Evolutionary conservation across 2,797 vertebrate genomes (phyloP), one percentile per base, ranked within the genome.

Genomic region (Clarias platycephalus): DNA sequence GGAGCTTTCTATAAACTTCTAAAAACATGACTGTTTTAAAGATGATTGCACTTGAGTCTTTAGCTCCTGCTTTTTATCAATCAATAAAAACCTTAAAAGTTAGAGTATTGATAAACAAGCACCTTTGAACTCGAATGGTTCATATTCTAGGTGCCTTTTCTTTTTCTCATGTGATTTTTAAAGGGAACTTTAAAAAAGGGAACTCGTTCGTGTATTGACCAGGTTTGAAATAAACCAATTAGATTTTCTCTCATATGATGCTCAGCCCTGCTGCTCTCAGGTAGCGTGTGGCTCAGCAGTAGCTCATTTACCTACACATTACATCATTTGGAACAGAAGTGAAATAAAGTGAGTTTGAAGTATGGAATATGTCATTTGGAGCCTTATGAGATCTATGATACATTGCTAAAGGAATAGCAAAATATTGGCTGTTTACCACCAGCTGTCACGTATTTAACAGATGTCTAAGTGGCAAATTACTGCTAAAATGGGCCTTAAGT

Each of bases 381-480:
- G 44, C 44, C 44, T 49, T 49, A 53, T 53, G 49, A 53, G 49
- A 53, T 12, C 49, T 53, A 53, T 53, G 49, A 3, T 53, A 53
- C 49, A 12, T 53, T 53, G 49, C 13, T 53, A 53, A 53, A 53
- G 49, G 12, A 13, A 53, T 53, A 53, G 49, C 13, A 13, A 53
- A 53, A 53, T 12, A 53, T 53, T 1, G 49, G 49, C 3, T 13
- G 15, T 76, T 31, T 57, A 24, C 15, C 55, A 24, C 28, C 34
- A 82, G 75, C 31, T 68, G 26, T 77, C 79, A 82, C 16, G 26
- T 40, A 72, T 63, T 80, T 75, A 81, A 74, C 53, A 76, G 34
- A 44, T 82, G 66, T 37, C n/a, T 78, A 18, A 72, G 53, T 68
- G 16, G 34, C 15, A 81, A 22, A 10, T 68, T 83, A 49, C 63